Percentiles rank a stretch among this genome's conserved stretches.
These are phyloP conservation scores for Xestia rhomboidea DNA, from an alignment of 2,888 invertebrate species.

Conservation along the genomic window DNA sequence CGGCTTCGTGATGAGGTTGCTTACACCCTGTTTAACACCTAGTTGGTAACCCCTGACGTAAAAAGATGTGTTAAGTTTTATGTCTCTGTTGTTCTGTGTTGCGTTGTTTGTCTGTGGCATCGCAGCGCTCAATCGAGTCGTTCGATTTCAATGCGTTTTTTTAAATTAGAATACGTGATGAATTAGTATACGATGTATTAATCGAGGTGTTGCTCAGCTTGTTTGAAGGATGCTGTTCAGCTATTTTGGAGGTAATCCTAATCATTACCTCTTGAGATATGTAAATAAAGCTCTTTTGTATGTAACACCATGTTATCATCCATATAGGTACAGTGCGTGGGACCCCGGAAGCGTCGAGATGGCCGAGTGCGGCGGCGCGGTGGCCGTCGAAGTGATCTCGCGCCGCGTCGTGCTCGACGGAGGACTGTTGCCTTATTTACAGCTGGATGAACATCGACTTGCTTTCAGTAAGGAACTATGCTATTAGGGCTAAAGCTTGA, in stretches of 20 bases:
- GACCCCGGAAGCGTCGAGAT: slow-evolving; percentile 85
- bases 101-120: background rate
- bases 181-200: too few relatives aligned
- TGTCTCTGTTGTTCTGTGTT: background rate
- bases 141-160: background rate
- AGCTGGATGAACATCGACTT: slow-evolving; percentile 86
- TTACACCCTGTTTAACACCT: too few relatives aligned
- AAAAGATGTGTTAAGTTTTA: too few relatives aligned
- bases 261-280: background rate
- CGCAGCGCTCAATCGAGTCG: background rate
- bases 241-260: background rate
- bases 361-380: slow-evolving; percentile 85
- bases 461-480: slow-evolving; percentile 79
- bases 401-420: slow-evolving; percentile 82
- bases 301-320: background rate
- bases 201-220: background rate
- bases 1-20: too few relatives aligned
- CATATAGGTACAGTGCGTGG: slow-evolving; percentile 87
- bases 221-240: background rate
- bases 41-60: background rate
- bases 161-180: background rate
- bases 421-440: slow-evolving; percentile 79
- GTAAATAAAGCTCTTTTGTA: background rate
- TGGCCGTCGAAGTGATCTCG: slow-evolving; percentile 78
- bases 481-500: background rate